These are phyloP conservation scores for Drosophila silvestris DNA, from an alignment of 2,888 invertebrate species.

Conservation along the genomic window DNA sequence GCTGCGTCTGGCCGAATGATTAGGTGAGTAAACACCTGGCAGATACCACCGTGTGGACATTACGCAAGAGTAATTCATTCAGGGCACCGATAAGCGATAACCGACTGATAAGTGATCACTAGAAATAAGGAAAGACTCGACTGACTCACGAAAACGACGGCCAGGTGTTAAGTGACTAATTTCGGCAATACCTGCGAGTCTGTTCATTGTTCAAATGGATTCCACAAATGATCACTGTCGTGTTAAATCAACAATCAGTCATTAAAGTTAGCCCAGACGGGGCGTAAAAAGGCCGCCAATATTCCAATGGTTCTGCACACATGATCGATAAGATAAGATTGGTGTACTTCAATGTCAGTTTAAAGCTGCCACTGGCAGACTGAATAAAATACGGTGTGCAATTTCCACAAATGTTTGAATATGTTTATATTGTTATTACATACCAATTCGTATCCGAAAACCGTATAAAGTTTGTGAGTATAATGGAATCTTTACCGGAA, in stretches of 20 bases:
- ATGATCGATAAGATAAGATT: conserved; percentile 53
- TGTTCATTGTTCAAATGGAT: neutral
- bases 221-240: no score
- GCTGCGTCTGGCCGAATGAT: neutral
- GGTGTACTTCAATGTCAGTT: neutral
- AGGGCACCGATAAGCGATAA: conserved; percentile 18
- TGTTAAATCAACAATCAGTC: neutral
- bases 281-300: neutral
- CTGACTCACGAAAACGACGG: conserved; percentile 4
- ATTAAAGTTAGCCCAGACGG: neutral
- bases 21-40: conserved; percentile 49
- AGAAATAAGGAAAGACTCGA: conserved; percentile 4
- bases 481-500: neutral
- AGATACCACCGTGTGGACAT: neutral
- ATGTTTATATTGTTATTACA: neutral
- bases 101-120: conserved; percentile 18
- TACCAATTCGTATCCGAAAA: neutral
- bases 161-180: conserved; percentile 47
- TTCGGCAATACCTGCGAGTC: neutral
- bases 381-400: neutral
- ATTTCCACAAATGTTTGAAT: neutral
- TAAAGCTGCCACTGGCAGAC: neutral
- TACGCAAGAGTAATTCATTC: neutral
- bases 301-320: conserved; percentile 31
- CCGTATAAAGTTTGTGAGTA: neutral